Evolutionary conservation across 2,797 vertebrate genomes (phyloP), one percentile per base, ranked within the genome.

Genomic region (Balearica regulorum): DNA sequence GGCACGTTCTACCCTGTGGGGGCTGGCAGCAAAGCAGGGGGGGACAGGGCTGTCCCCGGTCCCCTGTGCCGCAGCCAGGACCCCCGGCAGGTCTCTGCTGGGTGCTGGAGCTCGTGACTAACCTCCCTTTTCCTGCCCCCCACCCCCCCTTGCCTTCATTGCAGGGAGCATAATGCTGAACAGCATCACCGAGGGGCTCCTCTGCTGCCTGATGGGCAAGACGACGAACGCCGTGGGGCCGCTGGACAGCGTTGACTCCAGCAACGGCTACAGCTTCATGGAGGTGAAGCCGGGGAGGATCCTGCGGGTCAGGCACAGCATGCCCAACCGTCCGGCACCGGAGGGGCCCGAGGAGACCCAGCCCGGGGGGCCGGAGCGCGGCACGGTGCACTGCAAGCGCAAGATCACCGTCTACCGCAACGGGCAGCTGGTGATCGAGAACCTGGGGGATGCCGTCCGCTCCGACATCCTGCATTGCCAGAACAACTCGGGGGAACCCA

Each of bases 281-380:
- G 99, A 99, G 96, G 99, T 99, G 91, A 99, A 99, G 86, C 99
- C 99, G 0, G 99, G 99, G 5, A 97, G 99, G 4, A 98, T 99
- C 71, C 97, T 99, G 33, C 97, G 99, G 31, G 98, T 99, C 64
- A 98, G 98, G 29, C 99, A 99, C 87, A 97, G 98, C 3, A 43
- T 98, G 6, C 99, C 99, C 0, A 97, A 96, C 57, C 98, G 98
- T 4, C 96, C 82, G 0, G 89, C 96, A 0, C 65, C 76, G 1
- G 95, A 73, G 13, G 86, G 33, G 0, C 65, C 89, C 1, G 62
- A 85, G 12, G 93, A 95, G 5, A 13, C 51, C 10, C 98, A 97
- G 3, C 87, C 62, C 1, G 76, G 66, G 31, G 90, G 44, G 4
- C 25, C 33, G 2, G 87, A 85, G 65, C 98, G 95, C 1, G 96